phyloP scores from a whole-genome alignment of 1,140 invertebrate species.

The Euwallacea fornicatus region DNA sequence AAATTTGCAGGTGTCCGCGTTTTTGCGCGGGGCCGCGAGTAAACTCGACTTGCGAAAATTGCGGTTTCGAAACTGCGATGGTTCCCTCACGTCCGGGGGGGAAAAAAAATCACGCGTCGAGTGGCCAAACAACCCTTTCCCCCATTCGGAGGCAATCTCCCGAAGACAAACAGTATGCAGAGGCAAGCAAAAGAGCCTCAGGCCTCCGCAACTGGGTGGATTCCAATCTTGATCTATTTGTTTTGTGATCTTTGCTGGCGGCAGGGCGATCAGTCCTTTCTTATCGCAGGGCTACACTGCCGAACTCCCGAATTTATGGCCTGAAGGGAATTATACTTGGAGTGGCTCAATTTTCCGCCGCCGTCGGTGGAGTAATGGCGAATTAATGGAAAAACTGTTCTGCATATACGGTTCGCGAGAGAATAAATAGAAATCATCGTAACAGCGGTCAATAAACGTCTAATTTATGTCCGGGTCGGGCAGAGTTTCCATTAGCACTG shows the following conservation, averaged over 20 bases:
- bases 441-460: not conserved
- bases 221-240: slow-evolving; percentile 55
- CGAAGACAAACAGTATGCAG: slow-evolving; percentile 46
- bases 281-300: slow-evolving; percentile 49
- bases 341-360: slow-evolving; percentile 38
- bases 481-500: slow-evolving; percentile 18
- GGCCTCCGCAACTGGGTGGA: slow-evolving; percentile 43
- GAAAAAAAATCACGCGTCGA: too few species aligned
- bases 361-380: not conserved
- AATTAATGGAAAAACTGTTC: slow-evolving; percentile 12
- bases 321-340: slow-evolving; percentile 45
- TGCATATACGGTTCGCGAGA: too few species aligned
- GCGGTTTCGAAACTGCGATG: too few species aligned
- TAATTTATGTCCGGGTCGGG: slow-evolving; percentile 20
- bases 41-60: too few species aligned
- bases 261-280: slow-evolving; percentile 49
- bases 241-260: slow-evolving; percentile 53
- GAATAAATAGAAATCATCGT: too few species aligned
- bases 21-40: too few species aligned
- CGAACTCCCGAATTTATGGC: slow-evolving; percentile 43
- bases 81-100: too few species aligned
- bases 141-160: not conserved
- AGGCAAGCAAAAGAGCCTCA: slow-evolving; percentile 47
- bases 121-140: too few species aligned
- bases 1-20: too few species aligned